Conservation (phyloP, 23 tunicate genomes). For the Corella eumyota region DNA sequence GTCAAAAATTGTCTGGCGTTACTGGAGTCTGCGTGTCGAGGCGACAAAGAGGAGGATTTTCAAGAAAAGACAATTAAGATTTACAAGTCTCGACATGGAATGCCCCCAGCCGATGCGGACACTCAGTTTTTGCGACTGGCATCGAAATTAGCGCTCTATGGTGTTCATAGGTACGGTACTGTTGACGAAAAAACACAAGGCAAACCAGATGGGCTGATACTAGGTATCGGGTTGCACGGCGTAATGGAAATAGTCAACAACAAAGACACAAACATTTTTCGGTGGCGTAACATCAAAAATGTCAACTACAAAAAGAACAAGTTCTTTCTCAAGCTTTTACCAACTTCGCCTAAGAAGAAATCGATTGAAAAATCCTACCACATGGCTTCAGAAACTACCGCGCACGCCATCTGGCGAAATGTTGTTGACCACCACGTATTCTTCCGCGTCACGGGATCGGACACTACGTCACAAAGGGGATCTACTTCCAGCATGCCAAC, state of each 20-base stretch:
- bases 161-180: conserved; percentile 45
- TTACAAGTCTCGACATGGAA: conserved; percentile 31
- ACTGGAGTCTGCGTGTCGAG: too few species aligned
- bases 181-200: too few species aligned
- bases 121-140: conserved; percentile 58
- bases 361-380: conserved; percentile 17
- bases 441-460: conserved; percentile 45
- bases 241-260: conserved; percentile 26
- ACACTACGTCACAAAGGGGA: conserved; percentile 11
- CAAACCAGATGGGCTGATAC: conserved; percentile 14
- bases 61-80: conserved; percentile 24
- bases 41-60: conserved; percentile 9
- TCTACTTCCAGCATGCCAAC: conserved; percentile 15
- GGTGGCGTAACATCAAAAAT: conserved; percentile 48
- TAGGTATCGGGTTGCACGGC: conserved; percentile 49
- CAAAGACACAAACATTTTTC: conserved; percentile 14
- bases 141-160: conserved; percentile 39
- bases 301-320: conserved; percentile 48
- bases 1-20: background rate
- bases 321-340: conserved; percentile 44
- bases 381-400: conserved; percentile 21
- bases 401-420: conserved; percentile 43
- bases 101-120: conserved; percentile 72
- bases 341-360: conserved; percentile 6
- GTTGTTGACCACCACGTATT: conserved; percentile 87